phyloP scores from a whole-genome alignment of 2,888 invertebrate species.

The Creontiades dilutus region DNA sequence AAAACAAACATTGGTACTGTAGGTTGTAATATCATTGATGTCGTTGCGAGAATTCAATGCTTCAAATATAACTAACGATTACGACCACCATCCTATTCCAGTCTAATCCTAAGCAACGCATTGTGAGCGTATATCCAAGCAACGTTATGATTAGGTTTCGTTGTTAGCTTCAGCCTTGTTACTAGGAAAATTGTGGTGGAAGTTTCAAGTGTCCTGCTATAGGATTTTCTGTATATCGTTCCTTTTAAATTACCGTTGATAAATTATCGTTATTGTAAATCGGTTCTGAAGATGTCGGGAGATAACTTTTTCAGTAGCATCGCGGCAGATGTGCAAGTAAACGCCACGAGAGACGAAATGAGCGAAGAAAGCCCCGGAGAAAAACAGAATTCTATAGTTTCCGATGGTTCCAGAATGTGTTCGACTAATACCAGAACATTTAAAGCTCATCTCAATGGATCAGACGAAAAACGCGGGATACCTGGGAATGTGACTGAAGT shows the following conservation, averaged over 20 bases:
- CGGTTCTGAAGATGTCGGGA: neutral
- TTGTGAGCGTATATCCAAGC: neutral
- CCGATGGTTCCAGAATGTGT: neutral
- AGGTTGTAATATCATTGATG: no score
- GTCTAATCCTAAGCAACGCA: no score
- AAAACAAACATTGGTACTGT: no score
- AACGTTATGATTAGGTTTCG: neutral
- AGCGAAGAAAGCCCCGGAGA: neutral
- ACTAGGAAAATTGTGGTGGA: neutral
- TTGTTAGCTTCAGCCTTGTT: neutral
- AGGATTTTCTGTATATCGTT: neutral
- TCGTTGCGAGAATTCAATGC: no score
- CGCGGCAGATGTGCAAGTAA: neutral
- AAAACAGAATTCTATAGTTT: neutral
- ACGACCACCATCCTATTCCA: no score
- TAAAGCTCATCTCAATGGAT: no score
- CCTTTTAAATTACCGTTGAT: slow-evolving; percentile 4
- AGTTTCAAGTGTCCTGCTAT: neutral
- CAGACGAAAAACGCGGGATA: no score
- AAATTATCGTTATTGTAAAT: neutral
- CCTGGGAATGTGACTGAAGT: no score
- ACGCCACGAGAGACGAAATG: neutral
- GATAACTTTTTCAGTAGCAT: neutral
- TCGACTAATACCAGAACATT: neutral
- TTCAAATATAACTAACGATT: no score